These are phyloP conservation scores for Aphaenogaster rudis DNA, from an alignment of 1,140 invertebrate genomes.

Conservation along the genomic window DNA sequence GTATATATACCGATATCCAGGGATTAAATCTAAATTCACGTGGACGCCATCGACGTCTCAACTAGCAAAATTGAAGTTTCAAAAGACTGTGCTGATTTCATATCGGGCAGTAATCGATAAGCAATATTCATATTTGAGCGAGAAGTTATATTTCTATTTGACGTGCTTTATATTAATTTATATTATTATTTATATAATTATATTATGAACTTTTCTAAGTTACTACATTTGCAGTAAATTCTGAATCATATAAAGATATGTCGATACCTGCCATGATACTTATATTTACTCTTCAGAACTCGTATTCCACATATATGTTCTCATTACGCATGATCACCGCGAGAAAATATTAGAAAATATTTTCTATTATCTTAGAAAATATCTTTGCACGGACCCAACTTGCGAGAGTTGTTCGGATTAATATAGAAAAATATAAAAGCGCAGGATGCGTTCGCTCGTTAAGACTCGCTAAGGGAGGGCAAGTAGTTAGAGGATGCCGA, in stretches of 20 bases:
- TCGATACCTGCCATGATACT: background rate
- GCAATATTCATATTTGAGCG: background rate
- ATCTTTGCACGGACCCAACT: background rate
- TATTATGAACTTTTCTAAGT: background rate
- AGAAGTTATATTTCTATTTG: background rate
- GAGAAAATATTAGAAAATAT: background rate
- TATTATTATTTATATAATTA: background rate
- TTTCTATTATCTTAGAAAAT: background rate
- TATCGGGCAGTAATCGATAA: background rate
- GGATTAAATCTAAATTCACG: constrained; percentile 56
- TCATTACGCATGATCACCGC: background rate
- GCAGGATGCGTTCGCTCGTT: constrained; percentile 1
- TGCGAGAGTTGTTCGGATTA: background rate
- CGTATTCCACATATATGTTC: background rate
- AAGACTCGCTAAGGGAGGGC: constrained; percentile 7
- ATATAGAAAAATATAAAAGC: constrained; percentile 40
- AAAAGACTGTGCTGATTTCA: background rate
- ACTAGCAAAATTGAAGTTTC: constrained; percentile 39
- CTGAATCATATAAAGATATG: background rate
- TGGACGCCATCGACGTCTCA: constrained; percentile 28
- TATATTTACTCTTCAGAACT: background rate
- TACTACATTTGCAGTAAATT: background rate
- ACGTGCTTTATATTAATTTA: background rate
- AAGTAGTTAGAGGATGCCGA: constrained; percentile 34
- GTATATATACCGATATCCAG: background rate